These are phyloP conservation scores for Drosophila gunungcola DNA, from an alignment of 1,140 invertebrate genomes.

Conservation along the genomic window DNA sequence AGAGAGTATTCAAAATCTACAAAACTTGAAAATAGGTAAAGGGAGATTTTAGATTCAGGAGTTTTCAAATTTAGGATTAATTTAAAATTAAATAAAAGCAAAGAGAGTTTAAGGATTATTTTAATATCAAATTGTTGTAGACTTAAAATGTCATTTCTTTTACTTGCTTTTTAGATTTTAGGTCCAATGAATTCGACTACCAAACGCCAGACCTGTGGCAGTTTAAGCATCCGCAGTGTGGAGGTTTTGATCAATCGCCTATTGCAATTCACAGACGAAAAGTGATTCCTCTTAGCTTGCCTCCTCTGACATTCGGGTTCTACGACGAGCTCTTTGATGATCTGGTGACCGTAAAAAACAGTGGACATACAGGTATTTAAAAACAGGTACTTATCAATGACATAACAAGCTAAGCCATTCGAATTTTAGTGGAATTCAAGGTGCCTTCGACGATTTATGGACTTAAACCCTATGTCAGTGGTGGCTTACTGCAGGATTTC, in stretches of 20 bases:
- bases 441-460: conserved; percentile 56
- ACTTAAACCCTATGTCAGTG: conserved; percentile 48
- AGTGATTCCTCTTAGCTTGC: conserved; percentile 47
- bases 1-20: too few species aligned
- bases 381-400: background rate
- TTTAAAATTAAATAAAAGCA: too few species aligned
- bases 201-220: conserved; percentile 50
- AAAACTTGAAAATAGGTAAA: too few species aligned
- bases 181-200: conserved; percentile 47
- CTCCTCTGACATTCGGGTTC: conserved; percentile 43
- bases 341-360: conserved; percentile 51
- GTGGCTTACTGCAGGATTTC: conserved; percentile 64
- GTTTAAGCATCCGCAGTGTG: conserved; percentile 35
- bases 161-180: conserved; percentile 37
- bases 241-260: conserved; percentile 56
- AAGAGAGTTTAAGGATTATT: too few species aligned
- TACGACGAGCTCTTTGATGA: conserved; percentile 62
- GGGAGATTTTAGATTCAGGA: too few species aligned
- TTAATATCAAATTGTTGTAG: too few species aligned
- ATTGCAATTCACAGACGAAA: conserved; percentile 54
- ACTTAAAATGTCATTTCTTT: too few species aligned
- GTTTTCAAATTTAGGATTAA: too few species aligned
- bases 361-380: conserved; percentile 57
- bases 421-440: conserved; percentile 48
- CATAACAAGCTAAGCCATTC: background rate